phyloP scores from a whole-genome alignment of 2,888 invertebrate species.

The Apamea crenata region DNA sequence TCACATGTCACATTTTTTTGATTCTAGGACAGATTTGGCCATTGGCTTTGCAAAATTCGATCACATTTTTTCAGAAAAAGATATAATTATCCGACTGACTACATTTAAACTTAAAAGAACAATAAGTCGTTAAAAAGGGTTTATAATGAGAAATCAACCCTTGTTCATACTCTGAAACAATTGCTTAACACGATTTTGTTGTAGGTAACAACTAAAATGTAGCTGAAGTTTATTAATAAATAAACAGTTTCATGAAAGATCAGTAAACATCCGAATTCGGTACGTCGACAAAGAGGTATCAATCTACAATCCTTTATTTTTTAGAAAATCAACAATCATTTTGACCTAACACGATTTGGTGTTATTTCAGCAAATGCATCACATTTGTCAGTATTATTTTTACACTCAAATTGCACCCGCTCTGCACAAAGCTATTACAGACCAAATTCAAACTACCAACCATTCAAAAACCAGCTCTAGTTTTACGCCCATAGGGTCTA shows the following conservation, averaged over 20 bases:
- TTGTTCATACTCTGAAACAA: neutral
- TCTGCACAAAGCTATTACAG: constrained; percentile 68
- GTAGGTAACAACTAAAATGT: neutral
- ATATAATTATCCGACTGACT: neutral
- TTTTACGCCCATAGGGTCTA: neutral
- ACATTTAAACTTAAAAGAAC: neutral
- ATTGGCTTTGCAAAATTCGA: neutral
- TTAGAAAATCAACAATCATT: constrained; percentile 53
- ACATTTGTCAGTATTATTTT: constrained; percentile 84
- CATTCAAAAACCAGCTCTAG: constrained; percentile 63
- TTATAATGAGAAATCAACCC: neutral
- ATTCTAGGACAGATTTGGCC: neutral
- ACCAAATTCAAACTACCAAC: constrained; percentile 51
- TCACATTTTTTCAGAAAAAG: neutral
- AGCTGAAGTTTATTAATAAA: neutral
- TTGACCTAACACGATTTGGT: constrained; percentile 75
- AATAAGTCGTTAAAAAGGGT: too few relatives aligned
- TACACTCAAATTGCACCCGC: constrained; percentile 83
- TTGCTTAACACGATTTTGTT: neutral
- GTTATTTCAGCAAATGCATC: constrained; percentile 85
- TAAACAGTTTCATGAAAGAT: neutral
- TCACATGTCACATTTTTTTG: neutral
- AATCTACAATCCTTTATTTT: constrained; percentile 34
- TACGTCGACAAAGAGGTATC: too few relatives aligned
- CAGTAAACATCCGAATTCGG: neutral